Evolutionary conservation across 2,797 vertebrate genomes (phyloP).

Genomic region (Arnoldichthys spilopterus): DNA sequence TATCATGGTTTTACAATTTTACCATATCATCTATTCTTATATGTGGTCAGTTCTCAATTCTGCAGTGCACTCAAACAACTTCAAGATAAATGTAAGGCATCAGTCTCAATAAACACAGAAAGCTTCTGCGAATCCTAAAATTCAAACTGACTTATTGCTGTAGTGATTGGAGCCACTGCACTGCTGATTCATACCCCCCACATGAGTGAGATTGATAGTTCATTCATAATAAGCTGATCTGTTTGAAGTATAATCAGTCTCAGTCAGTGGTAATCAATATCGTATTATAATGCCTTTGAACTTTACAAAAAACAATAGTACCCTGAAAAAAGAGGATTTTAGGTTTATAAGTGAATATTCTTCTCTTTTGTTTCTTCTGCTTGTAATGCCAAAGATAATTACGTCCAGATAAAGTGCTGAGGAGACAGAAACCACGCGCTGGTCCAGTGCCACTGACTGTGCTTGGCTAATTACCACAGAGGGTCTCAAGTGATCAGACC

Average conservation of each 20-base stretch:
- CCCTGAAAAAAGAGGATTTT: slow-evolving; percentile 49
- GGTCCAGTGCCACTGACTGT: slow-evolving; percentile 26
- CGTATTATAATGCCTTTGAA: slow-evolving; percentile 75
- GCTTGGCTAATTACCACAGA: slow-evolving; percentile 48
- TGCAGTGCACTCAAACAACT: background rate
- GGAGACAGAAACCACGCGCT: background rate
- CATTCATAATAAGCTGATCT: slow-evolving; percentile 65
- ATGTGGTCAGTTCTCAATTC: background rate
- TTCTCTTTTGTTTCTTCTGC: slow-evolving; percentile 50
- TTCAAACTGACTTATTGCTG: slow-evolving; percentile 40
- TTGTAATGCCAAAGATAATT: slow-evolving; percentile 61
- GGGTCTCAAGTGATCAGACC: slow-evolving; percentile 48
- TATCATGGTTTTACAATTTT: background rate
- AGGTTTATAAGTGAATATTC: slow-evolving; percentile 61
- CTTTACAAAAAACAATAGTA: slow-evolving; percentile 66
- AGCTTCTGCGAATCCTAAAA: slow-evolving; percentile 36
- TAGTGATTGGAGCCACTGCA: slow-evolving; percentile 43
- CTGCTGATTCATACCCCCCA: slow-evolving; percentile 35
- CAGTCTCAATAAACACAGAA: background rate
- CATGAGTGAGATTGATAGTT: slow-evolving; percentile 46
- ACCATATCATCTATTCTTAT: background rate
- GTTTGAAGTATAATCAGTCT: slow-evolving; percentile 69
- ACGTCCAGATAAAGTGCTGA: slow-evolving; percentile 55
- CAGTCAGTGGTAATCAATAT: slow-evolving; percentile 70
- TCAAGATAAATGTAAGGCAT: background rate